Evolutionary conservation across 2,888 invertebrate genomes (phyloP), one percentile per base, ranked within the genome.

Genomic region (Pterostichus niger): DNA sequence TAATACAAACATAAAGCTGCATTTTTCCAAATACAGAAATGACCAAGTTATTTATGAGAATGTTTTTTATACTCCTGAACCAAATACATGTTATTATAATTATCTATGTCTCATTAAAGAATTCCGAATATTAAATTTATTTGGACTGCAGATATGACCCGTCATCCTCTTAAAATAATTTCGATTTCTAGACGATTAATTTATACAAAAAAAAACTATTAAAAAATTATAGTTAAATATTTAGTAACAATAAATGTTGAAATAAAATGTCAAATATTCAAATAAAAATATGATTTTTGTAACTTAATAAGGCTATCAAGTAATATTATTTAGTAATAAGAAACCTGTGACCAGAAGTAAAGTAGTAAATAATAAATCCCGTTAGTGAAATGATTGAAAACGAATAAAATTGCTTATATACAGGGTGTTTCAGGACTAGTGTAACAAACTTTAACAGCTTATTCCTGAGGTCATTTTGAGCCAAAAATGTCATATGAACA

Each of bases 101-200:
- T 49, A 49, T 49, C 49, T 49, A n/a, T 49, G 1, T 49, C 13
- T n/a, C n/a, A n/a, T 49, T 49, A 49, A 49, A 49, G 10, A 49
- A n/a, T 49, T 49, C 49, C 49, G 5, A 49, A 6, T n/a, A 49
- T 6, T 49, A 49, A 49, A 49, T 49, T 49, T n/a, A 49, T 49
- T 49, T 49, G 49, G 49, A n/a, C n/a, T 49, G n/a, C 13, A 49
- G 24, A 40, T 6, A 40, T 3, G 5, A 49, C 49, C 0, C n/a
- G 11, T 49, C 49, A 11, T 2, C n/a, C 13, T 49, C 49, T n/a
- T 11, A 13, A 49, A 49, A 49, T 49, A 10, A 49, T 49, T 49
- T 49, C 49, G 49, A 6, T 49, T 49, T 49, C 49, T 49, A 49
- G 49, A 49, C 10, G 49, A 49, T n/a, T 49, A 49, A 49, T 49